Base-by-base conservation (phyloP, 2,888 invertebrate species). In the Drosophila austrosaltans region DNA sequence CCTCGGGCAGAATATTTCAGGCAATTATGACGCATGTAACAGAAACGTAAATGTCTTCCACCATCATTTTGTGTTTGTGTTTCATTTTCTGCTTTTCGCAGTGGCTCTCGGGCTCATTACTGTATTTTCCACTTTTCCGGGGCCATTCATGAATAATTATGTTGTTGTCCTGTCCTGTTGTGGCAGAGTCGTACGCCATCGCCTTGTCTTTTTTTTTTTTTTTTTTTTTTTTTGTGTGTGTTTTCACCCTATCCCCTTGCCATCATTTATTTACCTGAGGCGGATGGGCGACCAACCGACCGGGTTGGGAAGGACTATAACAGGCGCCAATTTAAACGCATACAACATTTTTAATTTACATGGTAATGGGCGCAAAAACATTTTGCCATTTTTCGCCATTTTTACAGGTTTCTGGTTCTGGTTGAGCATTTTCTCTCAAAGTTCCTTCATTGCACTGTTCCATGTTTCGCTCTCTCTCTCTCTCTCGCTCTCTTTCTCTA, bases 61-160 rank as follows among this genome's bases (percentile, higher is more conserved):
- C 59, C 39, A 25, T 48, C 58, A 58, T 59, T 40, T 56, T 60
- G 56, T 28, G 22, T 62, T 48, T 39, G 62, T 44, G 30, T 60
- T 67, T 48, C 30, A 30, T 20, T 69, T 69, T 62, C 59, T 2
- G 48, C 25, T 48, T 16, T 8, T 48, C 48, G 10, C 48, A 48
- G 75, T 60, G 70, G 75, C 72, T 70, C 77, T 59, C 67, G 63
- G 69, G 76, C 79, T 80, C 79, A 81, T 81, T 79, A 81, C 73
- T 71, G 81, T 71, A 82, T 82, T 82, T 82, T 83, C 75, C 81
- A 77, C 81, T 79, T 76, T 76, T 48, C 48, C 48, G 48, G 81
- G 72, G 73, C 75, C 62, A 59, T 80, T 83, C 83, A 82, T 83
- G 82, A 83, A 83, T 84, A 84, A 83, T 82, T 78, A 81, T 80